phyloP scores from a whole-genome alignment of 2,888 invertebrate genomes.

The Melipona bicolor region DNA sequence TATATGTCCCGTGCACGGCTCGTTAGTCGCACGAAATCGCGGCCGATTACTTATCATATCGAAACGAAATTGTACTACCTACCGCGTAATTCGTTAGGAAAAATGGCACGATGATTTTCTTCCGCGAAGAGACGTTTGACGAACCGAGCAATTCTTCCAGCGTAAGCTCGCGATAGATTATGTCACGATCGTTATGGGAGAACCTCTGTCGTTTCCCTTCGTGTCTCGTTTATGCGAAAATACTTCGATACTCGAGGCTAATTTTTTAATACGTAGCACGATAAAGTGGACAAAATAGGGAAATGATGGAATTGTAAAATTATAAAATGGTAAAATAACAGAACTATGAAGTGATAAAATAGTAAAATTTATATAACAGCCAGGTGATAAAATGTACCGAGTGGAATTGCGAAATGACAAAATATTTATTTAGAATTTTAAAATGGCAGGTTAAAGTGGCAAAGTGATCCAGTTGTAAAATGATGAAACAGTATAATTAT shows the following conservation, averaged over 20 bases:
- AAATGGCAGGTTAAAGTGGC: no score
- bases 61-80: slow-evolving; percentile 40
- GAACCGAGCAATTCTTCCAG: background rate
- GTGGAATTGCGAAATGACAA: no score
- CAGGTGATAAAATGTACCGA: background rate
- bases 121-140: background rate
- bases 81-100: slow-evolving; percentile 34
- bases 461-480: no score
- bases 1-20: slow-evolving; percentile 59
- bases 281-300: background rate
- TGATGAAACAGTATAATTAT: no score
- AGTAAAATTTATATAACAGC: no score
- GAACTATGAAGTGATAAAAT: background rate
- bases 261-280: background rate
- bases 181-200: no score
- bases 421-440: no score
- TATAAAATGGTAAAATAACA: background rate
- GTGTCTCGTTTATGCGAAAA: background rate
- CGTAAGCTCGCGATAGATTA: background rate
- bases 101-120: slow-evolving; percentile 41
- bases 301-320: background rate
- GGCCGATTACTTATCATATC: slow-evolving; percentile 41
- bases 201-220: background rate
- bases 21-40: slow-evolving; percentile 74
- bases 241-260: background rate